phyloP scores from a whole-genome alignment of 2,113 vertebrate genomes.

The Capreolus pygargus region DNA sequence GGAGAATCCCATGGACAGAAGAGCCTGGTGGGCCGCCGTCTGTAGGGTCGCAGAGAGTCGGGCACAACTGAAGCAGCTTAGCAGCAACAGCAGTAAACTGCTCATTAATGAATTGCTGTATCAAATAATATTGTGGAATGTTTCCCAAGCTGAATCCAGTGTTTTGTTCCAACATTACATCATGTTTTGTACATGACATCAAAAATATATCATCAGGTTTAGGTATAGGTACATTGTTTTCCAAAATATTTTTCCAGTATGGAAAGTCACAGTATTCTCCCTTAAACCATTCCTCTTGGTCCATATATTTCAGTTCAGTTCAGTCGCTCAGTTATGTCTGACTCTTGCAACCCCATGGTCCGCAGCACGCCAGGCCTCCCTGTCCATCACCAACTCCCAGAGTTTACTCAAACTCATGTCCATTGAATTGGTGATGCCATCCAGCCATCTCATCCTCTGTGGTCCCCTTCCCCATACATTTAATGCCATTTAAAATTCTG shows the following conservation, averaged over 20 bases:
- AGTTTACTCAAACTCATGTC: background rate
- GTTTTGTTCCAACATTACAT: background rate
- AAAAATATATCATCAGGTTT: background rate
- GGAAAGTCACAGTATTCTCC: background rate
- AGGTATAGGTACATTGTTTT: background rate
- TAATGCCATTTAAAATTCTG: background rate
- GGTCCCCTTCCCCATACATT: background rate
- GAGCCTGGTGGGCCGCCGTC: background rate
- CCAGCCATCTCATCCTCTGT: background rate
- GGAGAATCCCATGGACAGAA: background rate
- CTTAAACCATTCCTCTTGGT: background rate
- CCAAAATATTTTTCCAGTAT: background rate
- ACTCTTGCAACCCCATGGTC: background rate
- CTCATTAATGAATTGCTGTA: background rate
- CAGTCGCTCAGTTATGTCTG: rapidly evolving
- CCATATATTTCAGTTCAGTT: background rate
- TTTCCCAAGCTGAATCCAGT: background rate
- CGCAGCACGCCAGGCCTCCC: background rate
- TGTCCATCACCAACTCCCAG: background rate
- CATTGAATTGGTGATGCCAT: background rate
- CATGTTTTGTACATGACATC: background rate
- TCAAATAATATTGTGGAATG: background rate
- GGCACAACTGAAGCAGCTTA: background rate
- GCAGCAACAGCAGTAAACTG: background rate
- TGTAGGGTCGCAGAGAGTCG: background rate